These are phyloP conservation scores for Ceratosolen fusciceps DNA, from an alignment of 1,140 invertebrate species.

Conservation along the genomic window DNA sequence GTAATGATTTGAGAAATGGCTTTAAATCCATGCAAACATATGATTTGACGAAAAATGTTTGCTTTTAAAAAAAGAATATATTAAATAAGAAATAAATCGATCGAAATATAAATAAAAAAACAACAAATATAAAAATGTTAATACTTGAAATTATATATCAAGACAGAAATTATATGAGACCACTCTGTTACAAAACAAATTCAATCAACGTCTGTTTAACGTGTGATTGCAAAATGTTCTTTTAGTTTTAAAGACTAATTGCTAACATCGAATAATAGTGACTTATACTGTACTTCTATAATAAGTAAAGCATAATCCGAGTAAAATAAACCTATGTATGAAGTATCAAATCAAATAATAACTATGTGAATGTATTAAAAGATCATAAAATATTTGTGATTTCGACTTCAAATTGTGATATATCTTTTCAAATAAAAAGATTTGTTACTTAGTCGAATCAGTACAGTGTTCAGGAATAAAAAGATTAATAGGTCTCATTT, in stretches of 20 bases:
- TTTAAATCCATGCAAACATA: no score
- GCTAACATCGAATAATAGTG: conserved; percentile 11
- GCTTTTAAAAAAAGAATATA: neutral
- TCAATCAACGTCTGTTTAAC: neutral
- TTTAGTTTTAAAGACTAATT: conserved; percentile 18
- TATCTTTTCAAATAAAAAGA: conserved; percentile 42
- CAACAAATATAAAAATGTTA: neutral
- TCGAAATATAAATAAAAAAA: no score
- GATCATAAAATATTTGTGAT: neutral
- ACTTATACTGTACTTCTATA: conserved; percentile 7
- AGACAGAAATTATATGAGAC: neutral
- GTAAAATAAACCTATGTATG: neutral
- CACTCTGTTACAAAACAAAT: neutral
- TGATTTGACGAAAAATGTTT: neutral
- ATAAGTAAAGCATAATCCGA: neutral
- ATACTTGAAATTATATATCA: neutral
- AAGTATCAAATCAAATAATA: conserved; percentile 19
- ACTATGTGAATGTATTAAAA: neutral
- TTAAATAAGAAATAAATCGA: no score
- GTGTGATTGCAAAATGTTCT: neutral
- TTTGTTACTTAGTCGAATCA: conserved; percentile 27
- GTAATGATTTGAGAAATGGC: no score
- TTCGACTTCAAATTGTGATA: conserved; percentile 29
- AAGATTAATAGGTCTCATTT: neutral
- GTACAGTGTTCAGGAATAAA: conserved; percentile 6